These are phyloP conservation scores for Sesia apiformis DNA, from an alignment of 2,888 invertebrate species.

Conservation along the genomic window DNA sequence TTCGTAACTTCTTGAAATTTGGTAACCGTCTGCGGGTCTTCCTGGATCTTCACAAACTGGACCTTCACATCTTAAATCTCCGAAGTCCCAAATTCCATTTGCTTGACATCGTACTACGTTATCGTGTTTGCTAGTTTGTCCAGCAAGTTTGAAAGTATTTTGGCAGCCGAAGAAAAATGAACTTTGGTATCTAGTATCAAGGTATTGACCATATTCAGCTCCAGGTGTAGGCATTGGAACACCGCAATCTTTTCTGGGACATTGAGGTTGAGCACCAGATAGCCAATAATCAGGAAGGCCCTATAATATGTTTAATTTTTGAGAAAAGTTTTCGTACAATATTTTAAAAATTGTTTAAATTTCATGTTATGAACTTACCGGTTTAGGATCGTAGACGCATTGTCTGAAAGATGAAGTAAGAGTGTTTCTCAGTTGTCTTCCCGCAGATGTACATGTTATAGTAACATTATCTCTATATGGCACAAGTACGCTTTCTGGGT, in stretches of 20 bases:
- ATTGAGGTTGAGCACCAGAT: slow-evolving; percentile 88
- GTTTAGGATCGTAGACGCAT: slow-evolving; percentile 96
- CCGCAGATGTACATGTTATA: slow-evolving; percentile 84
- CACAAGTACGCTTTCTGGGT: slow-evolving; percentile 87
- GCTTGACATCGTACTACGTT: slow-evolving; percentile 93
- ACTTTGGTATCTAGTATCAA: slow-evolving; percentile 92
- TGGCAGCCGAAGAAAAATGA: slow-evolving; percentile 97
- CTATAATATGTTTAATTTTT: slow-evolving; percentile 33
- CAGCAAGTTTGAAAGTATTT: slow-evolving; percentile 94
- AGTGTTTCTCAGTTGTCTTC: slow-evolving; percentile 85
- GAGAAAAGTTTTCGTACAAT: slow-evolving; percentile 1
- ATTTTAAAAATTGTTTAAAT: not conserved
- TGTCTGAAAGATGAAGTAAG: slow-evolving; percentile 90
- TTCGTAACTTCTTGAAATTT: slow-evolving; percentile 88
- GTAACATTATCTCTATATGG: slow-evolving; percentile 94
- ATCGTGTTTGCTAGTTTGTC: slow-evolving; percentile 93
- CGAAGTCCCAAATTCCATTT: slow-evolving; percentile 98
- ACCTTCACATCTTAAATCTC: slow-evolving; percentile 95
- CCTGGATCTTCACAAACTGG: slow-evolving; percentile 98
- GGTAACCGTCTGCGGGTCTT: slow-evolving; percentile 92
- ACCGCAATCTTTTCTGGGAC: slow-evolving; percentile 94
- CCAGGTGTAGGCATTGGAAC: slow-evolving; percentile 92
- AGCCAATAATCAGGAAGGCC: slow-evolving; percentile 94
- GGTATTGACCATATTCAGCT: slow-evolving; percentile 91
- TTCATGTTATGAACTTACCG: slow-evolving; percentile 57